A percentile compares a stretch with the other conserved stretches of the same genome.
Evolutionary conservation across 2,888 invertebrate species (phyloP).

Genomic region (Meloe dianella): DNA sequence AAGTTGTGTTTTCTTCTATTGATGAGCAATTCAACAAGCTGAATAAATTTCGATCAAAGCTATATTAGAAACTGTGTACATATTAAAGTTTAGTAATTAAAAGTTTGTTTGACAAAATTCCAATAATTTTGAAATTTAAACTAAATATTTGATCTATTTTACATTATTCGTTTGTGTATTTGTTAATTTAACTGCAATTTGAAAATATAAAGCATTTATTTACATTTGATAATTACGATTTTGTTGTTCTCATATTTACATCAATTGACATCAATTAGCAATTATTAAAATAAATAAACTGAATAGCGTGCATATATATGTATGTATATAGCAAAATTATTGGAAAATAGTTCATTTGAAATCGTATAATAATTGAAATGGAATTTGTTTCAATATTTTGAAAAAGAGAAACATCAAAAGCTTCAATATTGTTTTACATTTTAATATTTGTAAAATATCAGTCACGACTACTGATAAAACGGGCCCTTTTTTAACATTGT

Average conservation of each 20-base stretch:
- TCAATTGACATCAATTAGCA: not conserved
- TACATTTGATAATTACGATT: not conserved
- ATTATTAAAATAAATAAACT: not conserved
- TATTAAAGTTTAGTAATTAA: not conserved
- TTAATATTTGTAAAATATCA: too few species aligned
- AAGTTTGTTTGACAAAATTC: not conserved
- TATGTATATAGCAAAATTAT: not conserved
- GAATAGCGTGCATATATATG: not conserved
- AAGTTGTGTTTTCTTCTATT: too few species aligned
- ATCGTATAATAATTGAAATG: not conserved
- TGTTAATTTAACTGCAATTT: not conserved
- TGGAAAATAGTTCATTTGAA: not conserved
- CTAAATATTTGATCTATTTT: not conserved
- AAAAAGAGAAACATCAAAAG: not conserved
- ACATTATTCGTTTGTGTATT: not conserved
- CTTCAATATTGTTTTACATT: not conserved
- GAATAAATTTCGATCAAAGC: too few species aligned
- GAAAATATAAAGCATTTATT: not conserved
- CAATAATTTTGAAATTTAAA: too few species aligned
- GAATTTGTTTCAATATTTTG: not conserved
- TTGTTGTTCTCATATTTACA: not conserved
- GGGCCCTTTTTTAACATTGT: too few species aligned
- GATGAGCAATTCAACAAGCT: too few species aligned
- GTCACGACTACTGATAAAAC: not conserved
- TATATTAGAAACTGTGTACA: too few species aligned